phyloP scores from a whole-genome alignment of 2,113 vertebrate species.

The Albula goreensis region DNA sequence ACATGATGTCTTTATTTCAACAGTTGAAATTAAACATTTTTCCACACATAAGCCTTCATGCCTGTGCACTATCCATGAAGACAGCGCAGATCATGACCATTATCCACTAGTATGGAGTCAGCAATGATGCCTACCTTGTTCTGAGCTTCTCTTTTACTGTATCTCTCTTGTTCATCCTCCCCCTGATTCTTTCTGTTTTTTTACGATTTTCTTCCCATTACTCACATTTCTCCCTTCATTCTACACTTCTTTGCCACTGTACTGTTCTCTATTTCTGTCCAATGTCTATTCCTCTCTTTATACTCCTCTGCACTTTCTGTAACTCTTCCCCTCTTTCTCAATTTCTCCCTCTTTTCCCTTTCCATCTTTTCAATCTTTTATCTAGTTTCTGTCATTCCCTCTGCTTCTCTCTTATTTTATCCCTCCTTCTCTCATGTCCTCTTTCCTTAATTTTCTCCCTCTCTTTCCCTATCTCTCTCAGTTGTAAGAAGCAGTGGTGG shows the following conservation, averaged over 20 bases:
- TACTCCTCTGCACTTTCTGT: not conserved
- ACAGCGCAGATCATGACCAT: not conserved
- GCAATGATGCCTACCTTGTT: not conserved
- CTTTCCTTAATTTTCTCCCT: not conserved
- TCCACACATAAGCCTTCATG: not conserved
- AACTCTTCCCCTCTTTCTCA: not conserved
- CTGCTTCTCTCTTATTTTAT: not conserved
- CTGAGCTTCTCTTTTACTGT: not conserved
- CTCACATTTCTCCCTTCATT: not conserved
- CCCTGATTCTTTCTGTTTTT: not conserved
- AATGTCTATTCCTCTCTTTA: not conserved
- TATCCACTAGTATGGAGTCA: not conserved
- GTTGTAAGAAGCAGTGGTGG: not conserved
- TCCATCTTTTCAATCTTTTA: not conserved
- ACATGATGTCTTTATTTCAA: not conserved
- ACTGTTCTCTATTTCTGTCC: not conserved
- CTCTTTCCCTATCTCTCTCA: not conserved
- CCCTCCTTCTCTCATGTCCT: not conserved
- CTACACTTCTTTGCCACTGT: not conserved
- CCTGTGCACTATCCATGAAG: not conserved
- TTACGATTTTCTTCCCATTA: not conserved
- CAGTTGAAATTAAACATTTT: not conserved
- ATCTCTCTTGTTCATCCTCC: not conserved
- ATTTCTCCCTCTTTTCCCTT: not conserved
- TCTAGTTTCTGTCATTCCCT: not conserved